Conservation (phyloP, 2,797 vertebrate genomes). For the Micropoecilia bifurca region DNA sequence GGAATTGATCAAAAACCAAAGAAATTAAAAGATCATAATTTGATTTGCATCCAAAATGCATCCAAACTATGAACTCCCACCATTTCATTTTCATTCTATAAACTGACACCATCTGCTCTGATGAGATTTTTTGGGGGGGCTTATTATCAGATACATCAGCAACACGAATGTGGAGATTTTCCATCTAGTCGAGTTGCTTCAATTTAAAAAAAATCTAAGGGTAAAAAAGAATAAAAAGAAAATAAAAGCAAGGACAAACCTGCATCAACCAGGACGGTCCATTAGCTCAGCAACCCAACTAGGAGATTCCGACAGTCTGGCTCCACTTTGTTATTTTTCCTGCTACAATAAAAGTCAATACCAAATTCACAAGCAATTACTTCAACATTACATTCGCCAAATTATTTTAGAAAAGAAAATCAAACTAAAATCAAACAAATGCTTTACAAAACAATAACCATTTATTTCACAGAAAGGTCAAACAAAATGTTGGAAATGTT, state of each 20-base stretch:
- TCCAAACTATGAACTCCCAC: too few species aligned
- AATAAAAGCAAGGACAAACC: conserved; percentile 5
- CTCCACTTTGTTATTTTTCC: background rate
- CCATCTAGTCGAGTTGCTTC: conserved; percentile 35
- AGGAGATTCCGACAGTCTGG: conserved; percentile 14
- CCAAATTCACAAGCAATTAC: background rate
- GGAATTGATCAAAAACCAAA: too few species aligned
- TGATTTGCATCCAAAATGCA: too few species aligned
- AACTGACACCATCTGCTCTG: too few species aligned
- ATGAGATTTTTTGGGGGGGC: too few species aligned
- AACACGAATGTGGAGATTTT: conserved; percentile 41
- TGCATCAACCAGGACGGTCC: conserved; percentile 28
- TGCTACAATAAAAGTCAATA: background rate
- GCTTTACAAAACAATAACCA: background rate
- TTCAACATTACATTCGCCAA: background rate
- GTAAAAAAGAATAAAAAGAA: conserved; percentile 18
- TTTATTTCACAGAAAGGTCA: background rate
- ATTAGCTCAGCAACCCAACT: conserved; percentile 24
- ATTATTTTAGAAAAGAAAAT: background rate
- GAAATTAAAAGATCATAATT: too few species aligned
- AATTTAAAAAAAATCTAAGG: conserved; percentile 10
- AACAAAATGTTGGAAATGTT: conserved; percentile 60
- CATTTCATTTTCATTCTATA: too few species aligned
- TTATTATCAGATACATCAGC: conserved; percentile 15
- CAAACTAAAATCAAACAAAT: background rate